These are phyloP conservation scores for Dipodomys stephensi DNA, from an alignment of 2,113 vertebrate species.

Conservation along the genomic window DNA sequence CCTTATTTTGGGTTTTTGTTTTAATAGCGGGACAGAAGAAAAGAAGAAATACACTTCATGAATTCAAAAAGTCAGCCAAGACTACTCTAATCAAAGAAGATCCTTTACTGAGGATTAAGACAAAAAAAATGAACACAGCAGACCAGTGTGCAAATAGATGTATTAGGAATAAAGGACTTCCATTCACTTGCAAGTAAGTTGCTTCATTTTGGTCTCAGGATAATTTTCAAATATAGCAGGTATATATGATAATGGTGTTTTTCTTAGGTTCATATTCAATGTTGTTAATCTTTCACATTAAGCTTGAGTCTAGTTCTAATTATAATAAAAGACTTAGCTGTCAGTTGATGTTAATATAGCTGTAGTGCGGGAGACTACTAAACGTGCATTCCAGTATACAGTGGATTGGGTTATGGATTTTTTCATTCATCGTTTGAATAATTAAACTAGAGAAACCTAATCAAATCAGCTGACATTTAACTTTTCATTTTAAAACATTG, in stretches of 20 bases:
- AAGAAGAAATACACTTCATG: slow-evolving; percentile 94
- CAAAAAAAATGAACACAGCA: slow-evolving; percentile 89
- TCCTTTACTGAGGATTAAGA: slow-evolving; percentile 90
- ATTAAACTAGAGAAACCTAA: neutral
- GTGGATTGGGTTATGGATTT: neutral
- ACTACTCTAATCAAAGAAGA: slow-evolving; percentile 89
- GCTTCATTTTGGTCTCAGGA: neutral
- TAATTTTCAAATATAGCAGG: neutral
- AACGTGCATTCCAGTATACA: neutral
- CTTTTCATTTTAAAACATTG: slow-evolving; percentile 12
- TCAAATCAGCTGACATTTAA: slow-evolving; percentile 9
- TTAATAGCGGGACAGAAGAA: slow-evolving; percentile 90
- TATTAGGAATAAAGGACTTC: slow-evolving; percentile 92
- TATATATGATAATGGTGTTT: neutral
- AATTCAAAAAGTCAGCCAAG: slow-evolving; percentile 94
- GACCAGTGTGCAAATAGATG: slow-evolving; percentile 95
- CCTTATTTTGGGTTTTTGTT: neutral
- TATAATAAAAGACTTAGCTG: neutral
- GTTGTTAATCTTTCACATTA: slow-evolving; percentile 8
- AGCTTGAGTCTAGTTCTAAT: neutral
- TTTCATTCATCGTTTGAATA: slow-evolving; percentile 22
- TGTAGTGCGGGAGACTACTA: neutral
- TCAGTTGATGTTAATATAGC: neutral
- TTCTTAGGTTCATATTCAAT: neutral
- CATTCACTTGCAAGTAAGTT: slow-evolving; percentile 96